A percentile compares a stretch with the other conserved stretches of the same genome.
These are phyloP conservation scores for Dione juno DNA, from an alignment of 2,888 invertebrate genomes.

Conservation along the genomic window DNA sequence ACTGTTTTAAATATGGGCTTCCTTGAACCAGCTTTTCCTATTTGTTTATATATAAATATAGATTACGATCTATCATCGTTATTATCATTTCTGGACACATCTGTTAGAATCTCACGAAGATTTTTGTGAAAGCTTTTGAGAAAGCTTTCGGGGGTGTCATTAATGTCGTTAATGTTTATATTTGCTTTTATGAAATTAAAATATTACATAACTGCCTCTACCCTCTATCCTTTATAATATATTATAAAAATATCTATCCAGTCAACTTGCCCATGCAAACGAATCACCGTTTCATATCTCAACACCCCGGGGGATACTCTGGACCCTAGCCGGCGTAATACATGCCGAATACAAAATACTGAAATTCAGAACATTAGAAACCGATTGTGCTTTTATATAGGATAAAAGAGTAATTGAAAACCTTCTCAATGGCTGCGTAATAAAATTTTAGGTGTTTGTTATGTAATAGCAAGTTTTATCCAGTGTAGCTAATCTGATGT, in stretches of 20 bases:
- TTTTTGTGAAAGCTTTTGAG: no score
- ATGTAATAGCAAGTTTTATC: conserved; percentile 13
- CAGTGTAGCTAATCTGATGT: conserved; percentile 13
- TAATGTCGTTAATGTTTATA: no score
- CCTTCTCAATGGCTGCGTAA: conserved; percentile 34
- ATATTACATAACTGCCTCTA: no score
- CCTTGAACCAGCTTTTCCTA: no score
- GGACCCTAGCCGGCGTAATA: conserved; percentile 36
- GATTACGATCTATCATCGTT: no score
- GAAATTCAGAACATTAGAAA: conserved; percentile 31
- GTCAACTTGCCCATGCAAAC: conserved; percentile 15
- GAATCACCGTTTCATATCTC: conserved; percentile 32
- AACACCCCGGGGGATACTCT: conserved; percentile 33
- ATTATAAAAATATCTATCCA: background rate
- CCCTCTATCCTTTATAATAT: background rate
- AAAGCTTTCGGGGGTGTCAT: no score
- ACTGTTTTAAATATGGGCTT: no score
- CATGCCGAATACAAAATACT: conserved; percentile 39
- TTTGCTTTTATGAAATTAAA: no score
- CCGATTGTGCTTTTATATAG: conserved; percentile 32
- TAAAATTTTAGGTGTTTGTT: conserved; percentile 29
- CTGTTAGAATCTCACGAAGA: no score
- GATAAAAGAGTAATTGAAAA: conserved; percentile 32
- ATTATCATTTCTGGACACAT: no score
- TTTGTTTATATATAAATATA: no score